These are phyloP conservation scores for Anolis apletophallus DNA, from an alignment of 2,797 vertebrate genomes.

Conservation along the genomic window DNA sequence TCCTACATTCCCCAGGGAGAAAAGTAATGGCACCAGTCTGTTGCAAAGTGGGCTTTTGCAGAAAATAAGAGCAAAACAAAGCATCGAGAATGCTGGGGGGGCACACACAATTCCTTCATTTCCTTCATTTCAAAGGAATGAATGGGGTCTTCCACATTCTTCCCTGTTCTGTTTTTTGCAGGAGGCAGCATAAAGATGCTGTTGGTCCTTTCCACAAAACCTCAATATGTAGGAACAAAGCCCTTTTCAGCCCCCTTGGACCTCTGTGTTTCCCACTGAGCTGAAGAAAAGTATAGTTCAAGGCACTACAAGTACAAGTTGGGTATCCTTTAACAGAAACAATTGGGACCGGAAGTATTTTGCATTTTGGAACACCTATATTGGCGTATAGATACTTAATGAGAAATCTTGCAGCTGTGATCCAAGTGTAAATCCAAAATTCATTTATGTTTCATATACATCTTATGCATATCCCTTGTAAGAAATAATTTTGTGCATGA, in stretches of 20 bases:
- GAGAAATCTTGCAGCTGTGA: too few relatives aligned
- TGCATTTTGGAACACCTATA: too few relatives aligned
- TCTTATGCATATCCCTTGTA: too few relatives aligned
- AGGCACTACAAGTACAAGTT: background rate
- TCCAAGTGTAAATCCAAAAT: too few relatives aligned
- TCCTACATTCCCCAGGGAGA: background rate
- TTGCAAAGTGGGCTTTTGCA: background rate
- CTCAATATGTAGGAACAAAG: background rate
- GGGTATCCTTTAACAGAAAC: background rate
- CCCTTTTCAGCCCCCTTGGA: background rate
- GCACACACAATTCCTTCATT: background rate
- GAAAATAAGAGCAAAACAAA: background rate
- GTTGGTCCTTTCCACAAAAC: background rate
- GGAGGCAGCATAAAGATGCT: background rate
- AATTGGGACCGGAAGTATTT: background rate
- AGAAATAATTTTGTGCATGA: too few relatives aligned
- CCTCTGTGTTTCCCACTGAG: background rate
- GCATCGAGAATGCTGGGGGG: too few relatives aligned
- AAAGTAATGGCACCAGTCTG: background rate
- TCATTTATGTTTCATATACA: too few relatives aligned
- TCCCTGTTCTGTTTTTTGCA: background rate
- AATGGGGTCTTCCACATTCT: background rate
- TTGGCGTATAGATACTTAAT: too few relatives aligned
- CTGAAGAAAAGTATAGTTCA: background rate
- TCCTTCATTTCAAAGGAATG: background rate